Evolutionary conservation across 2,113 vertebrate genomes (phyloP).

Genomic region (Gymnogyps californianus): DNA sequence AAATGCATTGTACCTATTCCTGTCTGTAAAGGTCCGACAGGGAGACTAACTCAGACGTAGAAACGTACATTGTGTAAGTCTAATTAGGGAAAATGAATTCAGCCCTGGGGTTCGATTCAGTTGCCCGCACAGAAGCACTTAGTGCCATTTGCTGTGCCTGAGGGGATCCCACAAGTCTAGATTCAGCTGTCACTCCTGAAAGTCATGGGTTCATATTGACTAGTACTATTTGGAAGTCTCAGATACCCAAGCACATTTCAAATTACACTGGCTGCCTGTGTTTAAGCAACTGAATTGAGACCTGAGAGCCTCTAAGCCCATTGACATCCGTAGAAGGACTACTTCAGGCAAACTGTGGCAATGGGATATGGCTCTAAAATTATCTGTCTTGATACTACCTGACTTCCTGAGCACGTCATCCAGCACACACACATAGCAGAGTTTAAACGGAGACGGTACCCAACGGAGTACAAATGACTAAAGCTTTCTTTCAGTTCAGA

Average conservation of each 20-base stretch:
- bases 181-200: not conserved
- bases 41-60: not conserved
- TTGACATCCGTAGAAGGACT: not conserved
- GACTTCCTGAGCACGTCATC: not conserved
- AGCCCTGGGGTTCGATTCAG: not conserved
- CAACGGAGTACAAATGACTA: not conserved
- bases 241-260: not conserved
- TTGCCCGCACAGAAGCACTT: not conserved
- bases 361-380: not conserved
- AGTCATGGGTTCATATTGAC: not conserved
- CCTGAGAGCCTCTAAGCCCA: not conserved
- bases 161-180: not conserved
- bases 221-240: not conserved
- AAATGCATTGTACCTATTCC: not conserved
- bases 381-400: not conserved
- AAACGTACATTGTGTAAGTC: not conserved
- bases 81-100: not conserved
- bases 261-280: not conserved
- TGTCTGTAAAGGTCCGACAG: not conserved
- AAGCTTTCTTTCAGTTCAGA: not conserved
- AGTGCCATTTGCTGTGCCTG: not conserved
- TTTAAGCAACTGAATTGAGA: not conserved
- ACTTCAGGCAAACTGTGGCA: not conserved
- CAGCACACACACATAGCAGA: not conserved
- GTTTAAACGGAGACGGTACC: not conserved